Conservation (phyloP, 2,113 vertebrate genomes). For the Laticauda colubrina region DNA sequence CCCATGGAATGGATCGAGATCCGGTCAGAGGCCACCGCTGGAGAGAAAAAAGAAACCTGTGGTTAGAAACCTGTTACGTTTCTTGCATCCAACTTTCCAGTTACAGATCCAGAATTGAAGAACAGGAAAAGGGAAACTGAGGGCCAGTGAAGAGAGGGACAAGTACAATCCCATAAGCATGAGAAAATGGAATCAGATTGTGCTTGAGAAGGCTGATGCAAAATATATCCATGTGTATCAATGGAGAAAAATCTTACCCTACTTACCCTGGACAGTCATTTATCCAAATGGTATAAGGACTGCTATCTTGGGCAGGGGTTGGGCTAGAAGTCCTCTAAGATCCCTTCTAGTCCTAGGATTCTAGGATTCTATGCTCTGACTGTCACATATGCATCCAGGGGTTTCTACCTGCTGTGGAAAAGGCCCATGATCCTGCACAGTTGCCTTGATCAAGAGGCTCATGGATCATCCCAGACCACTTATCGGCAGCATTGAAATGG, state of each 20-base stretch:
- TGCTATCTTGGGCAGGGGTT: neutral
- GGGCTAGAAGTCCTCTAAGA: neutral
- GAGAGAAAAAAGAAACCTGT: accelerated
- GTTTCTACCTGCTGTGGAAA: conserved; percentile 87
- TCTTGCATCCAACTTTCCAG: neutral
- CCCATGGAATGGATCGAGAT: conserved; percentile 99
- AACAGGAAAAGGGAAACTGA: neutral
- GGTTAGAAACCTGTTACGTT: neutral
- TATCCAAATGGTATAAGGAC: neutral
- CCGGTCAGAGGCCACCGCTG: conserved; percentile 92
- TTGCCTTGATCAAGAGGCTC: conserved; percentile 94
- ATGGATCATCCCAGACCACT: conserved; percentile 94
- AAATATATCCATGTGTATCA: neutral
- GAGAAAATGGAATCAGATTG: neutral
- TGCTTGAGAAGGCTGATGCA: neutral
- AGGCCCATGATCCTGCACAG: conserved; percentile 96
- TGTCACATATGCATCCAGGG: neutral
- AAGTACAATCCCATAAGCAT: neutral
- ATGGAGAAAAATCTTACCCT: accelerated
- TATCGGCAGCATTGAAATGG: conserved; percentile 82
- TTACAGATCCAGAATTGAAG: neutral
- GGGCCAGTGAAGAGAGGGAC: neutral
- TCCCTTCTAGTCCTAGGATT: neutral
- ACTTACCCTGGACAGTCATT: neutral
- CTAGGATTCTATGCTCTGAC: too few species aligned